Base-by-base conservation (phyloP, 1,140 invertebrate species). In the Scaptodrosophila lebanonensis region DNA sequence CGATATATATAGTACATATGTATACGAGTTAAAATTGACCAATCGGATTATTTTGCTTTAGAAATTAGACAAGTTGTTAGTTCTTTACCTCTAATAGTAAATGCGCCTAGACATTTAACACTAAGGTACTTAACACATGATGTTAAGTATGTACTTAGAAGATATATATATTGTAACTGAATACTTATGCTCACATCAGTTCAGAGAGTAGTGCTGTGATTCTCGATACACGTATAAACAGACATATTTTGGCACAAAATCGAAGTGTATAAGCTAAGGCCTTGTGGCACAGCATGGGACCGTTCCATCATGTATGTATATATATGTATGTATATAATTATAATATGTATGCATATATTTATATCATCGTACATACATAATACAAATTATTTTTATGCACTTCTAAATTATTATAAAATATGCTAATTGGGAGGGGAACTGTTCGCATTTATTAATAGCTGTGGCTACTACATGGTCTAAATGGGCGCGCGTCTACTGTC, bases 181-280 rank as follows among this genome's bases (percentile, higher is more conserved):
- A n/a, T n/a, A n/a, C n/a, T n/a, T n/a, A n/a, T n/a, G n/a, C n/a
- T n/a, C n/a, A n/a, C n/a, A n/a, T n/a, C n/a, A n/a, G n/a, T n/a
- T n/a, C n/a, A n/a, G n/a, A n/a, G n/a, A n/a, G n/a, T n/a, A n/a
- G n/a, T n/a, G n/a, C n/a, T n/a, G n/a, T n/a, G n/a, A n/a, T n/a
- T n/a, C n/a, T n/a, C n/a, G n/a, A 42, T 25, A 29, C 33, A 45
- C 9, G 9, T 36, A 35, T 18, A 42, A 18, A 54, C 36, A 56
- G 44, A 45, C 29, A 39, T 29, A 9, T 22, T 47, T 57, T 36
- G 62, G 44, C 58, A 67, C 48, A 59, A 44, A 57, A 48, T 52
- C 40, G n/a, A 50, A 27, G 40, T 43, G 43, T 63, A 65, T 53
- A 60, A 65, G 61, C 61, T 64, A 64, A 60, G 57, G 45, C 42